Evolutionary conservation across 2,888 invertebrate species (phyloP).

Genomic region (Oithona nana): DNA sequence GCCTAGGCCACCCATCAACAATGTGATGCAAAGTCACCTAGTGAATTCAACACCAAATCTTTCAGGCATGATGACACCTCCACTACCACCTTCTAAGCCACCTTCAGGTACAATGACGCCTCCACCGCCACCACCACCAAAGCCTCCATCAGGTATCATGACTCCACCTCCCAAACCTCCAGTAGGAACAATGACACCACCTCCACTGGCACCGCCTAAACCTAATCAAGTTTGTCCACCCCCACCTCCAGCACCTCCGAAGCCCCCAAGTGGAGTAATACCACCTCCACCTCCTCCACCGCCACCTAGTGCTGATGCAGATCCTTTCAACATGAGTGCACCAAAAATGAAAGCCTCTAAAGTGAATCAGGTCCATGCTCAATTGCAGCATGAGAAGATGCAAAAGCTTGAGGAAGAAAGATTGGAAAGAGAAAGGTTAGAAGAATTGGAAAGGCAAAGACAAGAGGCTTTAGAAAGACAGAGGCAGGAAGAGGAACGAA

Average conservation of each 20-base stretch:
- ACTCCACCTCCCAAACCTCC: not conserved
- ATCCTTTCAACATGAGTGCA: not conserved
- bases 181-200: not conserved
- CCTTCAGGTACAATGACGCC: conserved; percentile 19
- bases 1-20: not conserved
- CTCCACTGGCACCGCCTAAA: not conserved
- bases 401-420: not conserved
- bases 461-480: not conserved
- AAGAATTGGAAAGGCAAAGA: not conserved
- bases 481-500: not conserved
- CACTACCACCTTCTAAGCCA: conserved; percentile 19
- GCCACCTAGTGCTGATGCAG: conserved; percentile 24
- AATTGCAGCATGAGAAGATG: not conserved
- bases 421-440: not conserved
- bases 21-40: not conserved
- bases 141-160: too few relatives aligned
- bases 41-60: too few relatives aligned
- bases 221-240: too few relatives aligned
- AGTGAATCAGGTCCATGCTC: not conserved
- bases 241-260: not conserved
- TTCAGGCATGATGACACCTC: not conserved
- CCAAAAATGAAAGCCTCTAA: not conserved
- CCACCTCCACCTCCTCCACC: conserved; percentile 26
- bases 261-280: not conserved
- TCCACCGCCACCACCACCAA: too few relatives aligned